Evolutionary conservation across 2,113 vertebrate species (phyloP), one percentile per base, ranked within the genome.

Genomic region (Monarcha castaneiventris): DNA sequence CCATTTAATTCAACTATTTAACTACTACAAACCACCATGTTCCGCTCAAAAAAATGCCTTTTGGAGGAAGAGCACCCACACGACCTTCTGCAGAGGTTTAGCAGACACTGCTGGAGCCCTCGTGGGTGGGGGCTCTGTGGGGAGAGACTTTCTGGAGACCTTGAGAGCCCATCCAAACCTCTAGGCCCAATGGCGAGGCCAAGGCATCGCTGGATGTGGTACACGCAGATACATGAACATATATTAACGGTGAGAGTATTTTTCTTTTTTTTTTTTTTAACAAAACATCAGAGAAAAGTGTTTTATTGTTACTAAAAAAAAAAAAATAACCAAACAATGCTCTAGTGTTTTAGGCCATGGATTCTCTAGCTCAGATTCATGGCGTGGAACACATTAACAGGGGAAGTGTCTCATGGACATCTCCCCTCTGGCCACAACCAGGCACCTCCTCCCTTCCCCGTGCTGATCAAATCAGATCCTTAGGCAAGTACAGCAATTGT

Each of bases 231-330:
- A 85, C 75, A 76, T 21, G 6, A 43, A 30, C 58, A 26, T 61
- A 78, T 17, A 95, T 25, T 25, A 83, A 93, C 1, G 20, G 68
- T 59, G 67, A 95, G 66, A 61, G 11, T 44, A 32, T 32, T 25
- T 67, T 39, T 46, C 3, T 72, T 46, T 55, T 56, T 46, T 56
- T 41, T 74, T 93, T 93, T 95, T 89, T 89, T 69, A 91, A 94
- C 71, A 96, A 96, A 95, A 87, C 62, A 87, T 91, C 84, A 96
- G 84, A 94, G 74, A 96, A 91, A 96, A 96, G 78, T 94, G 89
- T 84, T 97, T 96, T 97, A 93, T 97, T 97, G 51, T 96, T 94
- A 85, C 71, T 91, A 94, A 95, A 94, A 37, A 37, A 91, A 71
- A 48, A 37, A 39, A 67, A 46, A 84, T 1, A 76, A 16, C 43